A percentile compares a stretch with the other conserved stretches of the same genome.
Evolutionary conservation across 2,888 invertebrate species (phyloP).

Genomic region (Heliconius erato): DNA sequence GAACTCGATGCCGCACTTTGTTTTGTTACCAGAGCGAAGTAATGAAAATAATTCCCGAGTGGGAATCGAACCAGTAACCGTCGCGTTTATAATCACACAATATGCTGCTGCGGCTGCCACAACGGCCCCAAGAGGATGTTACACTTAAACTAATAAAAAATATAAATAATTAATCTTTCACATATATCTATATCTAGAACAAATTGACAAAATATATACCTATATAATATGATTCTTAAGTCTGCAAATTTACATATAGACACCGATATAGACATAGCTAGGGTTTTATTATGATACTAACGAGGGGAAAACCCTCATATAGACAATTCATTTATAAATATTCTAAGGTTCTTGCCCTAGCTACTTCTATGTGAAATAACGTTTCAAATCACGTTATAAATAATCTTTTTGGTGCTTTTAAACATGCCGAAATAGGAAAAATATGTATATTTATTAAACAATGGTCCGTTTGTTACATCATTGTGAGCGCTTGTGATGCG

Average conservation of each 20-base stretch:
- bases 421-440: conserved; percentile 75
- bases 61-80: not conserved
- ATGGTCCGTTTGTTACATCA: conserved; percentile 79
- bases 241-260: conserved; percentile 74
- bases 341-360: conserved; percentile 17
- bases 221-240: conserved; percentile 63
- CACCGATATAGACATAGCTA: conserved; percentile 49
- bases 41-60: not conserved
- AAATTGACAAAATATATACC: conserved; percentile 80
- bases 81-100: not conserved
- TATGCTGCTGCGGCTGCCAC: not conserved
- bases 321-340: not conserved
- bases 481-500: conserved; percentile 74
- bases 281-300: conserved; percentile 10
- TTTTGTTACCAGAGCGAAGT: not conserved
- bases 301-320: not conserved
- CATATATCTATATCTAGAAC: conserved; percentile 69
- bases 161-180: conserved; percentile 59
- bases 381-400: conserved; percentile 69
- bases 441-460: conserved; percentile 74
- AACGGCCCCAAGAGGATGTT: conserved; percentile 33
- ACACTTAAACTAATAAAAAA: conserved; percentile 56
- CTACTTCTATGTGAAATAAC: conserved; percentile 60
- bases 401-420: conserved; percentile 63
- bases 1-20: too few species aligned